Conservation (phyloP, 2,888 invertebrate species). For the Ormyrus thymus region DNA sequence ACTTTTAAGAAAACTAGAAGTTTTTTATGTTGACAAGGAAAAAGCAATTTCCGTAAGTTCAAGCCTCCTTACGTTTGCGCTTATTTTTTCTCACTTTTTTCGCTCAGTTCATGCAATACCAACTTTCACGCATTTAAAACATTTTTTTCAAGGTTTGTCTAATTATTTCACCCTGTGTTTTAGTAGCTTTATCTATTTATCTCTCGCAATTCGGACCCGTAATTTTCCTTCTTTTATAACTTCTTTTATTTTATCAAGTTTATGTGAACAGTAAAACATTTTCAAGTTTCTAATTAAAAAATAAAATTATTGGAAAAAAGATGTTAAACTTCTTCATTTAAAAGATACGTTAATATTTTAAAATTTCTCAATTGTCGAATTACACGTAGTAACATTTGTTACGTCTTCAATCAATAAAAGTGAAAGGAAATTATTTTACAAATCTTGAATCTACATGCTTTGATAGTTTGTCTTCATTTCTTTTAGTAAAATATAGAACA, state of each 20-base stretch:
- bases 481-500: slow-evolving; percentile 73
- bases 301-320: slow-evolving; percentile 6
- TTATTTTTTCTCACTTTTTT: slow-evolving; percentile 12
- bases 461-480: slow-evolving; percentile 27
- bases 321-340: not conserved
- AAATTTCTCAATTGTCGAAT: slow-evolving; percentile 7
- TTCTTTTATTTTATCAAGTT: slow-evolving; percentile 17
- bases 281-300: slow-evolving; percentile 23
- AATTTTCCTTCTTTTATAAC: slow-evolving; percentile 32
- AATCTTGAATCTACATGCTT: slow-evolving; percentile 31
- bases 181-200: slow-evolving; percentile 35
- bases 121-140: slow-evolving; percentile 35
- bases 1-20: slow-evolving; percentile 40
- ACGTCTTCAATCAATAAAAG: slow-evolving; percentile 3
- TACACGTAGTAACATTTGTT: not conserved
- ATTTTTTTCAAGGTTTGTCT: slow-evolving; percentile 27
- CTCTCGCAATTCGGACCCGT: slow-evolving; percentile 35
- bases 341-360: slow-evolving; percentile 3
- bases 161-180: slow-evolving; percentile 47
- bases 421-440: slow-evolving; percentile 23
- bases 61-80: slow-evolving; percentile 21
- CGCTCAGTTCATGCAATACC: slow-evolving; percentile 9
- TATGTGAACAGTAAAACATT: slow-evolving; percentile 4
- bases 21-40: not conserved
- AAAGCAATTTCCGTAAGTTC: slow-evolving; percentile 8